Evolutionary conservation across 2,113 vertebrate species (phyloP).

Genomic region (Crotalus tigris): DNA sequence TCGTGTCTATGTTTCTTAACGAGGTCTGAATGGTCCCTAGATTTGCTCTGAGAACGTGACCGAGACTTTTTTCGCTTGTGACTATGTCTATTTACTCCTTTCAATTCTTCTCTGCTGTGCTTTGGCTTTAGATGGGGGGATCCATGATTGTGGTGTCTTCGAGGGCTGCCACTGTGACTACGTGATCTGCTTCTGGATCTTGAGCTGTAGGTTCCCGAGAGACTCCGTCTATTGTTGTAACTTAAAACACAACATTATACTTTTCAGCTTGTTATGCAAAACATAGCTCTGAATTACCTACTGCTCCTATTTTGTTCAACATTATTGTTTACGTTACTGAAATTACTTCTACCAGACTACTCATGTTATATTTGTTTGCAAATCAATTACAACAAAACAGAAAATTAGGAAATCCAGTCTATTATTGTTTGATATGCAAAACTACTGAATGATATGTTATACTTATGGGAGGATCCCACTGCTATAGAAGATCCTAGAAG

Average conservation of each 20-base stretch:
- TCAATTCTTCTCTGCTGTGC: slow-evolving; percentile 85
- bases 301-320: not conserved
- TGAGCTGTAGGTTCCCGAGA: slow-evolving; percentile 95
- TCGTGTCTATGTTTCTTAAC: slow-evolving; percentile 96
- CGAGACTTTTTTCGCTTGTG: slow-evolving; percentile 95
- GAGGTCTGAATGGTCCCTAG: slow-evolving; percentile 81
- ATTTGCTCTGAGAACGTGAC: slow-evolving; percentile 86
- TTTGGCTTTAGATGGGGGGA: slow-evolving; percentile 88
- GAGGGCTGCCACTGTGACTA: slow-evolving; percentile 90
- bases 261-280: not conserved
- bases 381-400: not conserved
- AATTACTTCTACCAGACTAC: not conserved
- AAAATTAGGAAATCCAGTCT: not conserved
- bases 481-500: not conserved
- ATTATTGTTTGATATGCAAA: not conserved
- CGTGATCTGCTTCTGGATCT: slow-evolving; percentile 90
- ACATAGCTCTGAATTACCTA: not conserved
- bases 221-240: slow-evolving; percentile 93
- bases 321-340: not conserved
- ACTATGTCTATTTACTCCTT: slow-evolving; percentile 79
- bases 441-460: not conserved
- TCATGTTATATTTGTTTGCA: not conserved
- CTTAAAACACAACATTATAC: slow-evolving; percentile 57
- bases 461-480: not conserved
- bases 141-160: slow-evolving; percentile 83